Evolutionary conservation across 2,797 vertebrate genomes (phyloP).

Genomic region (Melopsittacus undulatus): DNA sequence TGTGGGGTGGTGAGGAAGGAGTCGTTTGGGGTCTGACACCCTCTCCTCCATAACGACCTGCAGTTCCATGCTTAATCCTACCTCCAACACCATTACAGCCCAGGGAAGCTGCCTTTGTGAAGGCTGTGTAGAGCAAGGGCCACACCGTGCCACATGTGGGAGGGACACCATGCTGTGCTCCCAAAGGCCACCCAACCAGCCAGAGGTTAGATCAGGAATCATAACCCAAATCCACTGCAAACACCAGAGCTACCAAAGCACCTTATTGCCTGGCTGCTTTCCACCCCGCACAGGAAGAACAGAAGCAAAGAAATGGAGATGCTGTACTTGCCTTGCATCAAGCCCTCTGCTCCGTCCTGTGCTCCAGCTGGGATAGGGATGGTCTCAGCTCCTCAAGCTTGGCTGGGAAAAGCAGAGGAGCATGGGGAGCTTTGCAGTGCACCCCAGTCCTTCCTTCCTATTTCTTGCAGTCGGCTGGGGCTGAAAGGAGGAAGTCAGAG

Average conservation of each 20-base stretch:
- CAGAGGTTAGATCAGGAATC: background rate
- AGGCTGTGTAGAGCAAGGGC: rapidly evolving
- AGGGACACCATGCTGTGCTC: rapidly evolving
- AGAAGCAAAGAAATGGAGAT: background rate
- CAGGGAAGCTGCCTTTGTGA: background rate
- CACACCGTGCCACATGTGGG: rapidly evolving
- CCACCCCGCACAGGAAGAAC: background rate
- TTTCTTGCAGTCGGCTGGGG: background rate
- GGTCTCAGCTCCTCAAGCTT: background rate
- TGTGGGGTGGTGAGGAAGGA: rapidly evolving
- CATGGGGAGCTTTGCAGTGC: background rate
- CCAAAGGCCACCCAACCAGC: background rate
- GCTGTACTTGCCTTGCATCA: background rate
- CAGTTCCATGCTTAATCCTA: background rate
- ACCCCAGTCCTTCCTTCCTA: background rate
- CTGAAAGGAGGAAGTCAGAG: slow-evolving; percentile 46
- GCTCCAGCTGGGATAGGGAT: background rate
- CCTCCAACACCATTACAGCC: background rate
- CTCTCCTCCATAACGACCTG: background rate
- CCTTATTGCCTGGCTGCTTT: background rate
- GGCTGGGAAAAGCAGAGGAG: background rate
- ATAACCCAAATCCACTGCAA: background rate
- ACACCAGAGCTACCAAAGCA: background rate
- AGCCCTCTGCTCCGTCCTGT: background rate
- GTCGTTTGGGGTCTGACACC: background rate